Conservation (phyloP, 2,113 vertebrate species). For the Lonchura striata region DNA sequence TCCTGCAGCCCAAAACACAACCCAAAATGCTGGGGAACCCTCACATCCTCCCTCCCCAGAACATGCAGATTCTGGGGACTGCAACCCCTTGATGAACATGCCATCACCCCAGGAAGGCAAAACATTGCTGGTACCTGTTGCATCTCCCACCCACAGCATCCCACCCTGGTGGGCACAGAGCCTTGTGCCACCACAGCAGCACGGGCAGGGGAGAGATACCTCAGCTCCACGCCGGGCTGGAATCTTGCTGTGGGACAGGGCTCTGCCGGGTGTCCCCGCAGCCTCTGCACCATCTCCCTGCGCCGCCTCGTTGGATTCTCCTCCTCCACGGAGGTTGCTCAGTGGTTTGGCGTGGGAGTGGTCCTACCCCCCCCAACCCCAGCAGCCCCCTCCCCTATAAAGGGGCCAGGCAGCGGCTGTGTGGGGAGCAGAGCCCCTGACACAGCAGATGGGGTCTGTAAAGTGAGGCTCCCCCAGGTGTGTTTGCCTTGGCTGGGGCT, state of each 20-base stretch:
- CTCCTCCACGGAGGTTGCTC: not conserved
- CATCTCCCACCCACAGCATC: not conserved
- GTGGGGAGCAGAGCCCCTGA: not conserved
- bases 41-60: accelerated
- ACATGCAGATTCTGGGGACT: accelerated
- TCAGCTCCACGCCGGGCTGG: not conserved
- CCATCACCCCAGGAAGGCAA: not conserved
- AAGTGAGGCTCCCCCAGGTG: conserved; percentile 58
- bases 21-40: accelerated
- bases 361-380: not conserved
- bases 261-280: not conserved
- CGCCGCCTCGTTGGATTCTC: not conserved
- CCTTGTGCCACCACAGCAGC: not conserved
- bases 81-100: not conserved
- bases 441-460: conserved; percentile 42
- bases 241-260: not conserved
- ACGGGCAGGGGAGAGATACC: not conserved
- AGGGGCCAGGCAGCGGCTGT: not conserved
- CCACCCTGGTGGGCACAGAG: not conserved
- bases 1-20: not conserved
- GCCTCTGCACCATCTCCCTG: conserved; percentile 38
- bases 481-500: conserved; percentile 15
- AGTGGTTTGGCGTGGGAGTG: not conserved
- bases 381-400: not conserved
- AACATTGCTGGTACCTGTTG: not conserved